Evolutionary conservation across 2,888 invertebrate species (phyloP).

Genomic region (Rhingia campestris): DNA sequence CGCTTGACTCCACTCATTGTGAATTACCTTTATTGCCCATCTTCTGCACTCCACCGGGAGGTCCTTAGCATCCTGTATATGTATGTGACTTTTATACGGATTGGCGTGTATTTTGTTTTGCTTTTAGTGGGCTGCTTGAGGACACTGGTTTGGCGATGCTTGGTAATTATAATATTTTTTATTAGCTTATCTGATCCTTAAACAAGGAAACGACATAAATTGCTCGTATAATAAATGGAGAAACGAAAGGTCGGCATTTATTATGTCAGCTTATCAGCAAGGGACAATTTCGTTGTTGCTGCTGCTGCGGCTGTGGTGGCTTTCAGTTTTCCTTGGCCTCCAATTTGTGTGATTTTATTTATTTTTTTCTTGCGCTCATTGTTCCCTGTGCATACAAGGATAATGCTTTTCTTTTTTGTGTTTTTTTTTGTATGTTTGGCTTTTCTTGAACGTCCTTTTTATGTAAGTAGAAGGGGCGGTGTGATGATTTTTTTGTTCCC

Average conservation of each 20-base stretch:
- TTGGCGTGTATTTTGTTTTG: conserved; percentile 37
- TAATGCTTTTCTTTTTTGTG: conserved; percentile 45
- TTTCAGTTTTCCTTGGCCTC: conserved; percentile 41
- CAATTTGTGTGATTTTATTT: conserved; percentile 34
- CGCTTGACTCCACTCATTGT: conserved; percentile 71
- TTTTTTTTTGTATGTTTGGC: not conserved
- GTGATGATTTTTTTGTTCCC: not conserved
- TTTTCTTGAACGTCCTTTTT: not conserved
- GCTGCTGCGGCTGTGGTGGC: conserved; percentile 17
- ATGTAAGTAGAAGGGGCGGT: conserved; percentile 13
- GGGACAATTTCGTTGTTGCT: conserved; percentile 79
- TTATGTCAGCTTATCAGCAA: conserved; percentile 82
- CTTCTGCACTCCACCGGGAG: conserved; percentile 40
- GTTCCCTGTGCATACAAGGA: conserved; percentile 48
- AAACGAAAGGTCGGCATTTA: conserved; percentile 83
- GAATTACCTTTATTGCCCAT: conserved; percentile 71
- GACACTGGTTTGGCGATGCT: conserved; percentile 68
- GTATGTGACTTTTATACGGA: conserved; percentile 30
- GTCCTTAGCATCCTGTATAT: conserved; percentile 46
- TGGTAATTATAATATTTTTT: conserved; percentile 82
- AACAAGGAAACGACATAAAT: conserved; percentile 81
- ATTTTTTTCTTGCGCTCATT: conserved; percentile 13
- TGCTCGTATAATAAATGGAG: conserved; percentile 82
- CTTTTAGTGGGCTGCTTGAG: conserved; percentile 41
- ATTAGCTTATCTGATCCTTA: conserved; percentile 82